Conservation (phyloP, 2,888 invertebrate species). For the Drosophila siamana region DNA sequence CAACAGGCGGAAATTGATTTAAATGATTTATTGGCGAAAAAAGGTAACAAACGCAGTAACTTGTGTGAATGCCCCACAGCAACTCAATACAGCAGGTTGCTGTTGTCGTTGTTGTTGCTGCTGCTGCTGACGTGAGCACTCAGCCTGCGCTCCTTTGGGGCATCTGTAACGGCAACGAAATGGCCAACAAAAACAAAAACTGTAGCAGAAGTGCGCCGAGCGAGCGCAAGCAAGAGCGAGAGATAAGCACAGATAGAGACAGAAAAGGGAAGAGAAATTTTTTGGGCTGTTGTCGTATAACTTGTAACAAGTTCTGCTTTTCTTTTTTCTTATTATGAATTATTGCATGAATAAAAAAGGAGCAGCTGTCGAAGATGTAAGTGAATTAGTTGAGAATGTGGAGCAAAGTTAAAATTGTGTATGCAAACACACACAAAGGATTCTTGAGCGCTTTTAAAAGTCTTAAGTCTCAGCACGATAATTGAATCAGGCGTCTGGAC, state of each 20-base stretch:
- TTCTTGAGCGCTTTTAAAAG: neutral
- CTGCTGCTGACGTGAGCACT: constrained; percentile 32
- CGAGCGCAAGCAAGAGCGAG: neutral
- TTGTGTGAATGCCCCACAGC: constrained; percentile 39
- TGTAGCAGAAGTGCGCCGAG: constrained; percentile 31
- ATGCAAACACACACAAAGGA: constrained; percentile 1
- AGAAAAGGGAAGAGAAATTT: constrained; percentile 9
- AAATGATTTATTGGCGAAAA: constrained; percentile 81
- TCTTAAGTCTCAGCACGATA: neutral
- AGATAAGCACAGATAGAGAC: neutral
- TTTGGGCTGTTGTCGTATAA: constrained; percentile 12
- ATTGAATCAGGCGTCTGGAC: neutral
- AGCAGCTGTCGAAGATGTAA: constrained; percentile 30
- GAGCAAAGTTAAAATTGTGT: constrained; percentile 4
- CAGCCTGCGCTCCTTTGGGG: constrained; percentile 50
- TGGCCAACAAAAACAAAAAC: constrained; percentile 43
- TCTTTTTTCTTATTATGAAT: neutral
- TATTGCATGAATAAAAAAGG: constrained; percentile 2
- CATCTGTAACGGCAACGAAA: constrained; percentile 53
- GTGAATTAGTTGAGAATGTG: constrained; percentile 31
- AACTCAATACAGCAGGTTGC: constrained; percentile 42
- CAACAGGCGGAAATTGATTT: constrained; percentile 83
- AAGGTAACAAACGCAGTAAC: constrained; percentile 11
- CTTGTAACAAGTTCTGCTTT: constrained; percentile 1
- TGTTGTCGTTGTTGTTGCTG: constrained; percentile 23